Evolutionary conservation across 2,113 vertebrate species (phyloP), one percentile per base, ranked within the genome.

Genomic region (Neodon shergylaensis): DNA sequence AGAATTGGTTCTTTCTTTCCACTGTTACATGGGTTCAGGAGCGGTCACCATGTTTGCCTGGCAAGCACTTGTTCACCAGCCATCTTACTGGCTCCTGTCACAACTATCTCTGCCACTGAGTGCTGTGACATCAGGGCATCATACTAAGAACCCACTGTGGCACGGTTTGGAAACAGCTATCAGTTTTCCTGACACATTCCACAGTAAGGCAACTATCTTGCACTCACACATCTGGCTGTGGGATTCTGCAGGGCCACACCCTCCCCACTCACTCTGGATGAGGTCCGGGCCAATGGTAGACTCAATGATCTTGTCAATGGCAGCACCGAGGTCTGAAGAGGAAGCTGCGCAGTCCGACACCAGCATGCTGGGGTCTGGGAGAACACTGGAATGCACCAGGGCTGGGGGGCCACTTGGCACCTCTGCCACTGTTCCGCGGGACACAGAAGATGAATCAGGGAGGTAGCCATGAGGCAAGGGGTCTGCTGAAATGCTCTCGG

Each of bases 281-380:
- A 99, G 99, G 96, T 99, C 99, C 0, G 99, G 99, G 44, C 99
- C 99, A 0, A 99, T 99, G 2, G 99, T 99, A 82, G 99, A 99
- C 98, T 99, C 99, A 0, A 99, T 99, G 98, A 99, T 99, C 98
- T 99, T 99, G 98, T 99, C 99, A 1, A 99, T 99, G 92, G 99
- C 99, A 24, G 99, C 99, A 8, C 99, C 99, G 4, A 99, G 97
- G 97, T 99, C 99, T 0, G 99, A 99, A 73, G 99, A 99, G 66
- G 99, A 99, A 58, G 99, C 99, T 1, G 99, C 99, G 84, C 99
- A 99, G 97, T 99, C 99, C 0, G 99, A 99, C 94, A 99, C 99
- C 21, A 99, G 98, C 66, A 99, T 98, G 95, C 97, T 98, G 88
- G 99, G 99, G 9, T 99, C 99, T 0, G 98, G 99, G 63, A 98